Evolutionary conservation across 2,888 invertebrate genomes (phyloP).

Genomic region (Philereme transversata): DNA sequence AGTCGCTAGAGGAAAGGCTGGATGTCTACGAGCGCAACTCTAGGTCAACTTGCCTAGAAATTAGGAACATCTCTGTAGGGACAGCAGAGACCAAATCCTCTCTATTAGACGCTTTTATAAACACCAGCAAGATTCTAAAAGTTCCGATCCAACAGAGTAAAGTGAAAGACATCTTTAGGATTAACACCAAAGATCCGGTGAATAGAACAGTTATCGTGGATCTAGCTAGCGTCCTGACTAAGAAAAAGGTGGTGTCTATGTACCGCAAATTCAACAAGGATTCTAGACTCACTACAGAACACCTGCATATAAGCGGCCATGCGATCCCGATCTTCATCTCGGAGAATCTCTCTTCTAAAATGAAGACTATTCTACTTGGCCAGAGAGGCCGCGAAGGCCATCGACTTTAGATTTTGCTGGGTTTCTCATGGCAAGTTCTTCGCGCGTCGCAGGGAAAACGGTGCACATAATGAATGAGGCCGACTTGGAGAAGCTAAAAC

Average conservation of each 20-base stretch:
- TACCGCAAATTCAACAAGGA: not conserved
- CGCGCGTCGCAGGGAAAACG: not conserved
- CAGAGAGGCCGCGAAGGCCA: conserved; percentile 2
- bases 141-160: not conserved
- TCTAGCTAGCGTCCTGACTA: not conserved
- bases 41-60: not conserved
- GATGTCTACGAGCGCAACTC: not conserved
- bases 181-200: not conserved
- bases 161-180: not conserved
- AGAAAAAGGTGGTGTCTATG: not conserved
- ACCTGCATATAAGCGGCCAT: not conserved
- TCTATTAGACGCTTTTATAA: not conserved
- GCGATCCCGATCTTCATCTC: conserved; percentile 2
- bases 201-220: not conserved
- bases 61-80: not conserved
- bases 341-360: conserved; percentile 2
- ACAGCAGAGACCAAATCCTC: not conserved
- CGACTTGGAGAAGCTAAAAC: not conserved
- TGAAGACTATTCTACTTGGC: conserved; percentile 8
- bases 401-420: conserved; percentile 5
- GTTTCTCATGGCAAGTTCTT: conserved; percentile 6
- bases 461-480: not conserved
- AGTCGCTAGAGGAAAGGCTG: not conserved
- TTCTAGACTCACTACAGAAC: not conserved
- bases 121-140: not conserved